phyloP scores from a whole-genome alignment of 2,113 vertebrate genomes.

The Brienomyrus longianalis region DNA sequence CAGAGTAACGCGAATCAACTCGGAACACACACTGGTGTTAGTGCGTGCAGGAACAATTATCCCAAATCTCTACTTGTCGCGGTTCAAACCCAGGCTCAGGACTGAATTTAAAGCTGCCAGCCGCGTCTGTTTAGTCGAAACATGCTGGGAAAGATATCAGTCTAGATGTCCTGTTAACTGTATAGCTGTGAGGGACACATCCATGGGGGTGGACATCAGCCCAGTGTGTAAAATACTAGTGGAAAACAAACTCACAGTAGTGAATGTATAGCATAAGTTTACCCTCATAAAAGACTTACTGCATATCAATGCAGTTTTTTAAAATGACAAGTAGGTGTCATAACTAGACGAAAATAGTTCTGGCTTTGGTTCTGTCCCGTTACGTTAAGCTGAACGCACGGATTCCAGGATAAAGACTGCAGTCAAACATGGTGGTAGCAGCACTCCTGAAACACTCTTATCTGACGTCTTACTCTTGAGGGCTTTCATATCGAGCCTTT shows the following conservation, averaged over 20 bases:
- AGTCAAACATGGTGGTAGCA: neutral
- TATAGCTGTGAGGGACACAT: neutral
- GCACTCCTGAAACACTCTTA: neutral
- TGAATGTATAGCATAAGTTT: neutral
- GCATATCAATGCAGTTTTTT: neutral
- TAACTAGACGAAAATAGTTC: neutral
- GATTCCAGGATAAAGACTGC: neutral
- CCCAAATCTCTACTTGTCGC: neutral
- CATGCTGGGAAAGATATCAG: neutral
- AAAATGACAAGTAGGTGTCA: neutral
- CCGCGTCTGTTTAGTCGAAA: neutral
- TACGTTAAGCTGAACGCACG: neutral
- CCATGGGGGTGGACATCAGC: neutral
- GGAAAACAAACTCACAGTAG: neutral
- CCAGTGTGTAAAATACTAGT: neutral
- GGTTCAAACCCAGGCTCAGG: neutral
- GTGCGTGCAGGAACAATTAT: neutral
- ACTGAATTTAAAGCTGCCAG: neutral
- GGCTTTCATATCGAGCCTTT: neutral
- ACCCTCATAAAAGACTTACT: neutral
- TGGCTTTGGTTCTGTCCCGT: neutral
- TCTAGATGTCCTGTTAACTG: neutral
- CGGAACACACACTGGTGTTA: conserved; percentile 22
- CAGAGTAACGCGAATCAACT: conserved; percentile 33
- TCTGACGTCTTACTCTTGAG: neutral